Base-by-base conservation (phyloP, 2,888 invertebrate species). In the Clostera curtula region DNA sequence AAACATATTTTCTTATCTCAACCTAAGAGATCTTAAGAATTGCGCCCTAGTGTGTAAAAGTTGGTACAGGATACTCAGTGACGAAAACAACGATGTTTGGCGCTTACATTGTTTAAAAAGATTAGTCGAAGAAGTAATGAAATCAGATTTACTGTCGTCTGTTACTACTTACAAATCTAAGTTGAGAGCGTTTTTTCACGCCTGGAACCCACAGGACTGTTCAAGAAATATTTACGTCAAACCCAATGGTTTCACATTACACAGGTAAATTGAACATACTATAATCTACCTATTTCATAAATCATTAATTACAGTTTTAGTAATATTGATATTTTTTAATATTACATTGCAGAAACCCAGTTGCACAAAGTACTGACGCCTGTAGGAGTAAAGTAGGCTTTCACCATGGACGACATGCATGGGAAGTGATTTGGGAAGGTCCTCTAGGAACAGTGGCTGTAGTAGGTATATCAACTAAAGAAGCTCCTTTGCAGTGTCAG, bases 391-490 rank as follows among this genome's bases (percentile, higher is more conserved):
- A 95, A 87, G 90, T 95, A 56, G 95, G 97, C 1, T 97, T 97
- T 70, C 86, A 91, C 53, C 89, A 92, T 63, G 98, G 97, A 5
- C 88, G 97, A 39, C 98, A 98, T 79, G 93, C 96, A 12, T 98
- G 98, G 98, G 97, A 98, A 83, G 93, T 98, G 5, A 95, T 96
- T 73, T 98, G 97, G 97, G 97, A 97, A 85, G 98, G 98, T 8
- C 98, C 98, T 2, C 79, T 98, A 36, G 98, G 98, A 5, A 99
- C 98, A 2, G 98, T 98, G 11, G 98, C 98, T 20, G 97, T 98
- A 20, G 92, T 99, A 57, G 98, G 96, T 18, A 91, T 97, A 56
- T 94, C 97, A 22, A 97, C 97, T 1, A 95, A 93, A 82, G 96
- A 98, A 63, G 96, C 98, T 5, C 89, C 95, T 18, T 83, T 98